phyloP scores from a whole-genome alignment of 1,140 invertebrate species.

The Myzus persicae region DNA sequence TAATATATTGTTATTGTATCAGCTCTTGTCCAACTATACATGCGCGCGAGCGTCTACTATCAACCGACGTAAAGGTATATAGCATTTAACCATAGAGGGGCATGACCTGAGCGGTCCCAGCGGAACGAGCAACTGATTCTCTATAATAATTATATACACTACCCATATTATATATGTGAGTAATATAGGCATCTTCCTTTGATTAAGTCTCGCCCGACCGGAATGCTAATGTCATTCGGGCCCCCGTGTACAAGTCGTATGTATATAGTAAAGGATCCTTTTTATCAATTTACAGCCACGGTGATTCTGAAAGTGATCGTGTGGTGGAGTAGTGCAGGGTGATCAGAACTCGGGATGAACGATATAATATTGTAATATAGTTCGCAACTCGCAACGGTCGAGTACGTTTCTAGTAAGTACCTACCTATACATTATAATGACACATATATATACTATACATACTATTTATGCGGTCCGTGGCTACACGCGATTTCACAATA shows the following conservation, averaged over 20 bases:
- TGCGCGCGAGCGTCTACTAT: neutral
- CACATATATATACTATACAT: neutral
- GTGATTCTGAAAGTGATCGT: neutral
- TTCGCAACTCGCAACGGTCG: neutral
- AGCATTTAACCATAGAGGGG: neutral
- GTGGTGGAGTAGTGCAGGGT: neutral
- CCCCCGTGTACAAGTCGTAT: neutral
- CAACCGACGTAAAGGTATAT: constrained; percentile 22
- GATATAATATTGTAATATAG: neutral
- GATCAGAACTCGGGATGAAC: neutral
- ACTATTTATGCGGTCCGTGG: neutral
- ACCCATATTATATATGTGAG: no score
- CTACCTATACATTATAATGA: neutral
- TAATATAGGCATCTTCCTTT: neutral
- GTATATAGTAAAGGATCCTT: constrained; percentile 21
- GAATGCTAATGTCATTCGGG: constrained; percentile 44
- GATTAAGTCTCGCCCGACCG: constrained; percentile 28
- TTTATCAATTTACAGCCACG: constrained; percentile 29
- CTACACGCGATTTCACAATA: neutral
- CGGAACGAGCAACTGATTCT: constrained; percentile 5
- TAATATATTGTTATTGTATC: constrained; percentile 49
- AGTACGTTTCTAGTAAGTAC: neutral
- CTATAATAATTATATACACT: neutral
- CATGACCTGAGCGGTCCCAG: constrained; percentile 26
- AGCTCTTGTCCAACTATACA: neutral